These are phyloP conservation scores for Abrostola tripartita DNA, from an alignment of 2,888 invertebrate species.

Conservation along the genomic window DNA sequence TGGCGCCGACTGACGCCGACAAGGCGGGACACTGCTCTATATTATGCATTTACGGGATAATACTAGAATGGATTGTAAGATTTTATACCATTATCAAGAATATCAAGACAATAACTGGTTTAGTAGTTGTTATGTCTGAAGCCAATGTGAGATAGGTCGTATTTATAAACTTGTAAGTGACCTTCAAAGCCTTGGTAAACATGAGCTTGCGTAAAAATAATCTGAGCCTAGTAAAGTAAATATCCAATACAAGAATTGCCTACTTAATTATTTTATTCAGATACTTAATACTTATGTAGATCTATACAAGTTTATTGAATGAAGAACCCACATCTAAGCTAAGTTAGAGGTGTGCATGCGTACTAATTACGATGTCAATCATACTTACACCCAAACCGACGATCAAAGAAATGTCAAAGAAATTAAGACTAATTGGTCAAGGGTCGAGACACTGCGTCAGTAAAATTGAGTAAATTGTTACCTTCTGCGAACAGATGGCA, in stretches of 20 bases:
- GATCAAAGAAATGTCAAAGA: background rate
- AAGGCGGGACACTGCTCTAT: conserved; percentile 64
- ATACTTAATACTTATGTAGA: no score
- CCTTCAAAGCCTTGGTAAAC: no score
- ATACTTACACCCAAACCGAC: background rate
- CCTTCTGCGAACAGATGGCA: no score
- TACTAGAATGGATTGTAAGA: conserved; percentile 7
- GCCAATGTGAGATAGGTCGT: no score
- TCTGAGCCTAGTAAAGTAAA: no score
- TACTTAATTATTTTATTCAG: no score
- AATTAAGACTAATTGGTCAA: background rate
- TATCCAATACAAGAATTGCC: no score
- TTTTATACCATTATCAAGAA: conserved; percentile 25
- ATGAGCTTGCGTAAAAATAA: no score
- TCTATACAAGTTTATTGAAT: no score
- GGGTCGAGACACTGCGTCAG: no score
- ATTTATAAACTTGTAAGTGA: no score
- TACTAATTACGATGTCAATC: background rate
- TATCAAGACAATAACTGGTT: background rate
- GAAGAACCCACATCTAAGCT: background rate
- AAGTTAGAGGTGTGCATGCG: background rate
- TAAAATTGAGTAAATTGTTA: no score
- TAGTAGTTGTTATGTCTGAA: background rate
- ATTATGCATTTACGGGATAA: conserved; percentile 49
- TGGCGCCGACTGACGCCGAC: conserved; percentile 67